Percentiles rank a stretch among this genome's conserved stretches.
Evolutionary conservation across 2,888 invertebrate genomes (phyloP).

Genomic region (Chaetoderma sp.): DNA sequence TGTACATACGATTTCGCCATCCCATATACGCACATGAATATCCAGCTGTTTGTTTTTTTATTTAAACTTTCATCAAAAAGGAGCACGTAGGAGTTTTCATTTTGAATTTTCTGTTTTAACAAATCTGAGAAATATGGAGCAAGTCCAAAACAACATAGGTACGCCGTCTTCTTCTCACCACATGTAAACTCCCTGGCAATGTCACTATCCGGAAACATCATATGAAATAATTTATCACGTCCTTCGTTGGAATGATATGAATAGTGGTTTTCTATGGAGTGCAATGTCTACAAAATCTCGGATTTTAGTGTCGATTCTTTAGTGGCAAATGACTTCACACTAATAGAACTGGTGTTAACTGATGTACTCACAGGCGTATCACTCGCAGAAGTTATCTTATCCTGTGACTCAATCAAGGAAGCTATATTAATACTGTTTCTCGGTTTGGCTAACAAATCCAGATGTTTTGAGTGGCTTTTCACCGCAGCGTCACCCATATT

Average conservation of each 20-base stretch:
- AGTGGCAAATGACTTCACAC: too few species aligned
- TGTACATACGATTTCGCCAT: conserved; percentile 37
- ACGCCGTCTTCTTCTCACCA: conserved; percentile 26
- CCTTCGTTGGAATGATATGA: conserved; percentile 28
- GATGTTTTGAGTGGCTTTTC: too few species aligned
- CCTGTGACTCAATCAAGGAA: too few species aligned
- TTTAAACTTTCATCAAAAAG: conserved; percentile 43
- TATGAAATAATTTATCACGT: conserved; percentile 22
- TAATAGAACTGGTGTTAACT: too few species aligned
- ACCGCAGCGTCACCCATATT: too few species aligned
- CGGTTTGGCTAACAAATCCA: too few species aligned
- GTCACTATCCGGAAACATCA: conserved; percentile 37
- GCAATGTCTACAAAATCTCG: conserved; percentile 34
- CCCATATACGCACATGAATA: conserved; percentile 45
- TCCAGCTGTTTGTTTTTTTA: conserved; percentile 47
- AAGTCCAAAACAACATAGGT: conserved; percentile 29
- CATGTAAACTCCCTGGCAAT: conserved; percentile 26
- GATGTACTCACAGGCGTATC: too few species aligned
- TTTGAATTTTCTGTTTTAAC: conserved; percentile 13
- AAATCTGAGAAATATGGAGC: conserved; percentile 35
- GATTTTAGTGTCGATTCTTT: conserved; percentile 23
- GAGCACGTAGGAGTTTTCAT: conserved; percentile 22
- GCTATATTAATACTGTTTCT: too few species aligned
- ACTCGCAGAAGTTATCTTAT: too few species aligned
- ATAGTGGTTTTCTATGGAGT: conserved; percentile 20